These are phyloP conservation scores for Epinotia nisella DNA, from an alignment of 2,888 invertebrate species.

Conservation along the genomic window DNA sequence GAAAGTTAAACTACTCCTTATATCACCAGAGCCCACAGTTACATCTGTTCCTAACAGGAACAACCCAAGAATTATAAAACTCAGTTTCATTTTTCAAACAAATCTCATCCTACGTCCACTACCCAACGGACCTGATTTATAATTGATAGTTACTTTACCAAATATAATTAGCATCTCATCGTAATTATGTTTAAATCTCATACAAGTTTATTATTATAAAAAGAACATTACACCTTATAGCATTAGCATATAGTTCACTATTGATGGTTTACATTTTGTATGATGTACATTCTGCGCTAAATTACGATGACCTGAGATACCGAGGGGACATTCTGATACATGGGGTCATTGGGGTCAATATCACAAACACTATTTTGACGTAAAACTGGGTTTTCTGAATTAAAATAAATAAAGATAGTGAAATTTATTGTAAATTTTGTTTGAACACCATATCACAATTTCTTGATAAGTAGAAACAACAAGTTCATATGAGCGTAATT, in stretches of 20 bases:
- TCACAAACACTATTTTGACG: too few species aligned
- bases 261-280: background rate
- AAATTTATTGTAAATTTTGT: too few species aligned
- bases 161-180: too few species aligned
- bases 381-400: too few species aligned
- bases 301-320: slow-evolving; percentile 10
- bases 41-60: slow-evolving; percentile 31
- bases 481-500: too few species aligned
- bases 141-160: background rate
- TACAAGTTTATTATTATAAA: background rate
- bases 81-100: background rate
- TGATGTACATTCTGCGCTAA: background rate
- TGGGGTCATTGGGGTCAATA: too few species aligned
- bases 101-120: background rate
- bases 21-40: slow-evolving; percentile 35
- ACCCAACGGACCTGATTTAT: background rate
- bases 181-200: background rate
- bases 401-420: too few species aligned
- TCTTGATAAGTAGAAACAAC: too few species aligned
- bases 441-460: too few species aligned
- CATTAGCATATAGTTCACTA: background rate
- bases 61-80: background rate
- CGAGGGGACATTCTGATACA: slow-evolving; percentile 6
- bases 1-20: slow-evolving; percentile 66
- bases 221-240: too few species aligned